These are phyloP conservation scores for Clitarchus hookeri DNA, from an alignment of 2,888 invertebrate genomes.

Conservation along the genomic window DNA sequence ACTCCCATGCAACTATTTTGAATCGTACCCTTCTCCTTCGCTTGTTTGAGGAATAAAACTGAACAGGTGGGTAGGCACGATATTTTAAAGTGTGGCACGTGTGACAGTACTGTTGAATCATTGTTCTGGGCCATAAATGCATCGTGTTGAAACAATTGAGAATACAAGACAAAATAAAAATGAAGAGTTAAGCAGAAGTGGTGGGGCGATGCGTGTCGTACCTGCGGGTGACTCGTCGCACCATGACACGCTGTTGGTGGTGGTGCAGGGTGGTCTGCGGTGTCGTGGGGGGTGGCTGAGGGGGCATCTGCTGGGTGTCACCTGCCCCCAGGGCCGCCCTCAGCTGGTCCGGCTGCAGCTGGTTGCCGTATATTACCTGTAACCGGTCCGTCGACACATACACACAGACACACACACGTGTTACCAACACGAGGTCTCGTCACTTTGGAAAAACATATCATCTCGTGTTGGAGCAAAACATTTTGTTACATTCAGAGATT, in stretches of 20 bases:
- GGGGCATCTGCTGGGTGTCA: conserved; percentile 49
- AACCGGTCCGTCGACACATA: not conserved
- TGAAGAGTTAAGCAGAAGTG: too few species aligned
- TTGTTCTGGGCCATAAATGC: too few species aligned
- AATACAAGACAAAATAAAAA: too few species aligned
- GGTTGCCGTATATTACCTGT: conserved; percentile 58
- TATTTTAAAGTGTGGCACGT: too few species aligned
- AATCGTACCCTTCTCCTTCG: too few species aligned
- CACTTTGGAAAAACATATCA: not conserved
- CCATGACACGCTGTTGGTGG: conserved; percentile 64
- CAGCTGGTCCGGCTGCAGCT: conserved; percentile 61
- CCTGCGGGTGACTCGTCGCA: conserved; percentile 70
- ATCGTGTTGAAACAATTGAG: too few species aligned
- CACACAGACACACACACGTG: not conserved
- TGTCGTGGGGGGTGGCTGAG: conserved; percentile 28
- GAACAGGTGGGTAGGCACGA: too few species aligned
- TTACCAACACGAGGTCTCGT: not conserved
- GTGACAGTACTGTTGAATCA: too few species aligned
- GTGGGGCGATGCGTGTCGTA: conserved; percentile 53
- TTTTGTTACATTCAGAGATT: too few species aligned
- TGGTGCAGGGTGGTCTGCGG: conserved; percentile 33
- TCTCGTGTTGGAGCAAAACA: too few species aligned
- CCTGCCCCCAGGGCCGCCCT: conserved; percentile 58
- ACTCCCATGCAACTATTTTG: too few species aligned
- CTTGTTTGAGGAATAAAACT: too few species aligned